Percentiles rank a stretch among this genome's conserved stretches.
phyloP scores from a whole-genome alignment of 2,888 invertebrate species.

The Glaucopsyche alexis region DNA sequence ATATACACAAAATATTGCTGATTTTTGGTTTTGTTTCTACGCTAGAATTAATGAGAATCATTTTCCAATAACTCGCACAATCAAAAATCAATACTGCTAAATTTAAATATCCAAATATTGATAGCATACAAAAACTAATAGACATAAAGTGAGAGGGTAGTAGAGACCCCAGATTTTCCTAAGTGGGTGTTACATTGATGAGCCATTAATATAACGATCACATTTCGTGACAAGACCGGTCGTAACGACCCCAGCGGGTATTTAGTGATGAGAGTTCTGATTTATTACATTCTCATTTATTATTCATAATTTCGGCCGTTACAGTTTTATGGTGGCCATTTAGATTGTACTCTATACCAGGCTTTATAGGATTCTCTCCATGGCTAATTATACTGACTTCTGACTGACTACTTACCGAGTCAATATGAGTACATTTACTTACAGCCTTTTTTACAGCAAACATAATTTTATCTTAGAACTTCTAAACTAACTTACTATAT shows the following conservation, averaged over 20 bases:
- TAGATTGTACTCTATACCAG: background rate
- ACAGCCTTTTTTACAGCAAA: too few species aligned
- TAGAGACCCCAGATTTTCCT: background rate
- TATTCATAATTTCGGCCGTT: slow-evolving; percentile 11
- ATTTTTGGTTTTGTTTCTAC: too few species aligned
- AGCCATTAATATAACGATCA: background rate
- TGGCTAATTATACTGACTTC: too few species aligned
- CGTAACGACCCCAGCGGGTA: background rate
- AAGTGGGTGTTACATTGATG: slow-evolving; percentile 14
- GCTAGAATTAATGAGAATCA: too few species aligned
- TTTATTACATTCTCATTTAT: background rate
- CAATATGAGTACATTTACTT: too few species aligned
- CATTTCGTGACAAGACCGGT: background rate
- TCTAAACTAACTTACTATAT: too few species aligned
- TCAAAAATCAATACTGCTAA: too few species aligned
- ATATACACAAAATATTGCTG: too few species aligned
- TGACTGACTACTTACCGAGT: too few species aligned
- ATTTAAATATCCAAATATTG: too few species aligned
- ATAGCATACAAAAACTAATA: background rate
- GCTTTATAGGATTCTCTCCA: background rate
- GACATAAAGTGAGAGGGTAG: slow-evolving; percentile 4
- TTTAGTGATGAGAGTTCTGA: slow-evolving; percentile 1
- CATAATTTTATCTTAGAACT: too few species aligned
- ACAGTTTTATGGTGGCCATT: background rate
- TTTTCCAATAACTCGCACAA: too few species aligned